phyloP scores from a whole-genome alignment of 2,797 vertebrate species.

The Fratercula arctica region DNA sequence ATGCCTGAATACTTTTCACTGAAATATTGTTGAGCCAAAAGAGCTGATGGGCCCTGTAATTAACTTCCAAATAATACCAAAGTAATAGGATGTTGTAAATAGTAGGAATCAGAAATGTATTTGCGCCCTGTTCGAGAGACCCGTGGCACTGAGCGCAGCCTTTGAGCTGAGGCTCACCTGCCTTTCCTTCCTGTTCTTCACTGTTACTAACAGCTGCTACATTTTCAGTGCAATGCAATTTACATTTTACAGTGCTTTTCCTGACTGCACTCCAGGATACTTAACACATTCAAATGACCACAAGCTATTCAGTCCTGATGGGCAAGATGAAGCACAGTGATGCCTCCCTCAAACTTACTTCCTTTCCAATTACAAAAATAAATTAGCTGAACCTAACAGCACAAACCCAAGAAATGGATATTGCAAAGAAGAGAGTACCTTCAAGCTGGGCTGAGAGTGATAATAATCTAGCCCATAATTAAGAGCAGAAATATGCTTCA shows the following conservation, averaged over 20 bases:
- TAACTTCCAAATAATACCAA: slow-evolving; percentile 72
- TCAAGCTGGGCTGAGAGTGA: slow-evolving; percentile 58
- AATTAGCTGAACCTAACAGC: slow-evolving; percentile 57
- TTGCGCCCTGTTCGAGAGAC: background rate
- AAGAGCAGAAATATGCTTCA: slow-evolving; percentile 60
- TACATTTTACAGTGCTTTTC: slow-evolving; percentile 44
- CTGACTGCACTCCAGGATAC: slow-evolving; percentile 14
- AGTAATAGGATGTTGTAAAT: slow-evolving; percentile 60
- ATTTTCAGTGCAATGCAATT: slow-evolving; percentile 42
- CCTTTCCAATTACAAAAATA: slow-evolving; percentile 67
- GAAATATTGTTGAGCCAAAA: slow-evolving; percentile 72
- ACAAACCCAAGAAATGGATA: slow-evolving; percentile 61
- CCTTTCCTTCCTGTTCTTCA: background rate
- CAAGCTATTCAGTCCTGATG: slow-evolving; percentile 57
- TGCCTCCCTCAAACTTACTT: slow-evolving; percentile 46
- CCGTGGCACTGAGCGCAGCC: background rate
- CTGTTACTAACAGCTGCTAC: slow-evolving; percentile 3
- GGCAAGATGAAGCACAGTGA: slow-evolving; percentile 59
- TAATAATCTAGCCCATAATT: slow-evolving; percentile 69
- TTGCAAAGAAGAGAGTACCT: slow-evolving; percentile 50
- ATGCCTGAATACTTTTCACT: slow-evolving; percentile 70
- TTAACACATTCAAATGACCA: slow-evolving; percentile 66
- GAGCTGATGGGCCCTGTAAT: slow-evolving; percentile 68
- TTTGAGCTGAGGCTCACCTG: background rate
- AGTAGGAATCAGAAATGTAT: background rate